Evolutionary conservation across 2,797 vertebrate species (phyloP).

Genomic region (Gila robusta): DNA sequence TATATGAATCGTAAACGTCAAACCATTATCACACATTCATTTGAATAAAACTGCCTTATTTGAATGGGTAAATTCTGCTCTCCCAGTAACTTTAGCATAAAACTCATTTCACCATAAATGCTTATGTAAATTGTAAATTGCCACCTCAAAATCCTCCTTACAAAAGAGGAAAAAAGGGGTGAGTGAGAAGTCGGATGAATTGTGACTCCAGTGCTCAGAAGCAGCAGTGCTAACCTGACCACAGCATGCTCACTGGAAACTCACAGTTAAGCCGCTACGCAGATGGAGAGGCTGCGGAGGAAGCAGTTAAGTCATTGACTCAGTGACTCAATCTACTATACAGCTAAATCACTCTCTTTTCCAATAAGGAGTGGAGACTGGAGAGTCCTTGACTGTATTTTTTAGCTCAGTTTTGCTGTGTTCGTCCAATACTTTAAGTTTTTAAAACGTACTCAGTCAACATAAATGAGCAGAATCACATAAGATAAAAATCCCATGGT

Average conservation of each 20-base stretch:
- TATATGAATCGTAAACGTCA: not conserved
- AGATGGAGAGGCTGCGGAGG: slow-evolving; percentile 33
- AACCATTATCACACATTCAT: not conserved
- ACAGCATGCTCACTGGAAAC: slow-evolving; percentile 60
- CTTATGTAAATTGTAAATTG: slow-evolving; percentile 18
- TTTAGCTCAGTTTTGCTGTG: not conserved
- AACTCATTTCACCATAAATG: not conserved
- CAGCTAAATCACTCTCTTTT: slow-evolving; percentile 40
- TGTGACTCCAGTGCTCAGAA: slow-evolving; percentile 17
- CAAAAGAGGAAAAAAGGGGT: slow-evolving; percentile 2
- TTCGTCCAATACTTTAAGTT: not conserved
- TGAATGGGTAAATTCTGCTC: not conserved
- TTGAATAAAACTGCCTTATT: not conserved
- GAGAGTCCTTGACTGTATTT: not conserved
- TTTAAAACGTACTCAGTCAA: not conserved
- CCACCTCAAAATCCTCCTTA: slow-evolving; percentile 34
- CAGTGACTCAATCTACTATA: slow-evolving; percentile 40
- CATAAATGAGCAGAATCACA: not conserved
- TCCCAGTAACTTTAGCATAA: not conserved
- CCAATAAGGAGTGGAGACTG: slow-evolving; percentile 23
- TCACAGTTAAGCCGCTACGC: slow-evolving; percentile 40
- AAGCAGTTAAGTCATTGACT: slow-evolving; percentile 51
- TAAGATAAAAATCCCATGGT: not conserved
- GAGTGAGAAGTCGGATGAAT: slow-evolving; percentile 29
- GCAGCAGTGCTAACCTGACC: slow-evolving; percentile 41